These are phyloP conservation scores for Linepithema humile DNA, from an alignment of 1,140 invertebrate species.

Conservation along the genomic window DNA sequence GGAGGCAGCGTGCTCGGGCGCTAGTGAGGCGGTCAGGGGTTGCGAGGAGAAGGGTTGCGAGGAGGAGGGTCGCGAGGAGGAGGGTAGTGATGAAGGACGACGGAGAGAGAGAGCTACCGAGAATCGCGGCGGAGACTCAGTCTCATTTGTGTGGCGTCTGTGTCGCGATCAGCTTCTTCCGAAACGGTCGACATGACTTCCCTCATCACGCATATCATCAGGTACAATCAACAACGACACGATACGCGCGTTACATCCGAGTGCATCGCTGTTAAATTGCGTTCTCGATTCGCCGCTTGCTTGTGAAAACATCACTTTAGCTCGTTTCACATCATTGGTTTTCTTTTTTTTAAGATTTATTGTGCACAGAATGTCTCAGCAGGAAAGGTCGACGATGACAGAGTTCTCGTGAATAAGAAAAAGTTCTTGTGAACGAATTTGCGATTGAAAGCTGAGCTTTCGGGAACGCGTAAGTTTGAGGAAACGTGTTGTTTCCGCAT, in stretches of 20 bases:
- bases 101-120: conserved; percentile 42
- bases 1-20: conserved; percentile 22
- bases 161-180: conserved; percentile 41
- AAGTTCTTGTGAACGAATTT: not conserved
- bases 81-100: conserved; percentile 33
- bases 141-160: conserved; percentile 53
- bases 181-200: conserved; percentile 35
- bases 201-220: conserved; percentile 1
- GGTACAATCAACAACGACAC: conserved; percentile 12
- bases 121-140: conserved; percentile 40
- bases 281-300: not conserved
- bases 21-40: conserved; percentile 33
- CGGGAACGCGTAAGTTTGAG: not conserved
- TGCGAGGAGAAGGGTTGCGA: conserved; percentile 22
- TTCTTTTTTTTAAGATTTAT: not conserved
- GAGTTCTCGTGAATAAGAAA: not conserved
- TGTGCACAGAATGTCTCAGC: not conserved
- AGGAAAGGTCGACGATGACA: not conserved
- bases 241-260: not conserved
- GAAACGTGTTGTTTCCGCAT: not conserved
- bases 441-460: not conserved
- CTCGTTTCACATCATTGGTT: not conserved
- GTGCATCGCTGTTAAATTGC: not conserved
- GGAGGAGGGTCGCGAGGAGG: conserved; percentile 17
- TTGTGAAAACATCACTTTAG: not conserved